Conservation (phyloP, 1,140 invertebrate species). For the Scaptomyza pallida region DNA sequence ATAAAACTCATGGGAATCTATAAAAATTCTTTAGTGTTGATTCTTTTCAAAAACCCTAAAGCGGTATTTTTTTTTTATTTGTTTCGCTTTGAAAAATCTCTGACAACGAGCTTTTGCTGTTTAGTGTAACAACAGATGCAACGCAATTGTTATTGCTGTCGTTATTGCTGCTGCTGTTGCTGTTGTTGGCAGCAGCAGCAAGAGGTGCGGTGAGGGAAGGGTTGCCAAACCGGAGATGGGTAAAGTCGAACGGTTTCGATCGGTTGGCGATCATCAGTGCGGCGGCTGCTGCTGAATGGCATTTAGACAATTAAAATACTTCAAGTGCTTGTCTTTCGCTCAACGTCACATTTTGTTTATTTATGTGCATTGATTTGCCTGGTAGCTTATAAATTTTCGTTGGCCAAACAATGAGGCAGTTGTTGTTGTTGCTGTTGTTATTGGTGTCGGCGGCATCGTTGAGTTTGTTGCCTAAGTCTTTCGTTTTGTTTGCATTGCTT, state of each 20-base stretch:
- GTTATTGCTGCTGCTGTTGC: conserved; percentile 1
- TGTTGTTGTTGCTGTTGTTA: conserved; percentile 10
- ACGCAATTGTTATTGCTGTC: conserved; percentile 34
- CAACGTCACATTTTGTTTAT: conserved; percentile 81
- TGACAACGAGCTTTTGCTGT: background rate
- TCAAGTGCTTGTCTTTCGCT: conserved; percentile 82
- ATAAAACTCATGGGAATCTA: too few species aligned
- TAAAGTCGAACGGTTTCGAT: conserved; percentile 1
- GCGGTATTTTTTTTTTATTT: too few species aligned
- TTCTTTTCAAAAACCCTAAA: too few species aligned
- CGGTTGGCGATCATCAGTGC: conserved; percentile 61
- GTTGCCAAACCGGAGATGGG: conserved; percentile 2
- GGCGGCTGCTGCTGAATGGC: conserved; percentile 37
- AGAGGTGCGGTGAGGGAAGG: background rate
- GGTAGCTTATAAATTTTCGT: conserved; percentile 79
- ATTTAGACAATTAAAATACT: conserved; percentile 84
- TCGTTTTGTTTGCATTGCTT: conserved; percentile 63
- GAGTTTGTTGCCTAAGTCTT: conserved; percentile 69
- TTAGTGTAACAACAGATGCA: conserved; percentile 2
- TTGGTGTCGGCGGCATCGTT: conserved; percentile 16
- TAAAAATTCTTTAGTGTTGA: too few species aligned
- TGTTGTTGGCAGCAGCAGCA: too few species aligned
- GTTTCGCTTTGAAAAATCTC: too few species aligned
- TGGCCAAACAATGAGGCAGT: conserved; percentile 62
- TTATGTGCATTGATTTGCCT: conserved; percentile 79